Percentiles rank a stretch among this genome's conserved stretches.
Conservation (phyloP, 1,140 invertebrate genomes). For the Neocloeon triangulifer region DNA sequence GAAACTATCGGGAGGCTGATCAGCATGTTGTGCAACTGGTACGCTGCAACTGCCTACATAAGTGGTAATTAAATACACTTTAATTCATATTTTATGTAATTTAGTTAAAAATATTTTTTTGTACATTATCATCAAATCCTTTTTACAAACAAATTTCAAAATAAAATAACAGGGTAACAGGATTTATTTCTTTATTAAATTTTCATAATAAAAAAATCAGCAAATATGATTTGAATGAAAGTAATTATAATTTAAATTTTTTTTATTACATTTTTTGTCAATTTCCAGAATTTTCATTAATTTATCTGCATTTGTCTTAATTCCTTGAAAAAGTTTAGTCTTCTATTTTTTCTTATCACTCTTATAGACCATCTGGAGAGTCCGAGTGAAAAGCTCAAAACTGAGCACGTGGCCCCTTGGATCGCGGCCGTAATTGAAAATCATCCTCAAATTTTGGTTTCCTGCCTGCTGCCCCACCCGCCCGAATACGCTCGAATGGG, state of each 20-base stretch:
- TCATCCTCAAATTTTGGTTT: constrained; percentile 72
- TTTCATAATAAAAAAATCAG: constrained; percentile 5
- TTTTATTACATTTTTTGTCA: too few relatives aligned
- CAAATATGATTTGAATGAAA: too few relatives aligned
- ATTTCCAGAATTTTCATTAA: too few relatives aligned
- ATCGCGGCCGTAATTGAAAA: constrained; percentile 58
- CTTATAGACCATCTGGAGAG: constrained; percentile 54
- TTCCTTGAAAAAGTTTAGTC: too few relatives aligned
- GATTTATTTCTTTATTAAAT: constrained; percentile 4
- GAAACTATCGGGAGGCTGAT: constrained; percentile 79
- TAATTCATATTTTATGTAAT: too few relatives aligned
- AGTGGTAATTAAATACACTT: constrained; percentile 53
- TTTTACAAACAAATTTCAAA: too few relatives aligned
- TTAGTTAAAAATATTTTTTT: too few relatives aligned
- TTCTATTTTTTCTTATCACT: too few relatives aligned
- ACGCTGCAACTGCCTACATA: constrained; percentile 90
- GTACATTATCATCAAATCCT: too few relatives aligned
- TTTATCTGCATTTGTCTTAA: too few relatives aligned
- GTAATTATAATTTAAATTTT: too few relatives aligned
- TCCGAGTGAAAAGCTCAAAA: constrained; percentile 76
- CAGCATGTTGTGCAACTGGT: constrained; percentile 97
- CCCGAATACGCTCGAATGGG: constrained; percentile 78
- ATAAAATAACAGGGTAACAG: too few relatives aligned
- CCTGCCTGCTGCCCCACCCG: constrained; percentile 64
- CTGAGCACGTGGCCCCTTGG: constrained; percentile 84